Base-by-base conservation (phyloP, 2,113 vertebrate genomes). In the Corydoras maculifer region DNA sequence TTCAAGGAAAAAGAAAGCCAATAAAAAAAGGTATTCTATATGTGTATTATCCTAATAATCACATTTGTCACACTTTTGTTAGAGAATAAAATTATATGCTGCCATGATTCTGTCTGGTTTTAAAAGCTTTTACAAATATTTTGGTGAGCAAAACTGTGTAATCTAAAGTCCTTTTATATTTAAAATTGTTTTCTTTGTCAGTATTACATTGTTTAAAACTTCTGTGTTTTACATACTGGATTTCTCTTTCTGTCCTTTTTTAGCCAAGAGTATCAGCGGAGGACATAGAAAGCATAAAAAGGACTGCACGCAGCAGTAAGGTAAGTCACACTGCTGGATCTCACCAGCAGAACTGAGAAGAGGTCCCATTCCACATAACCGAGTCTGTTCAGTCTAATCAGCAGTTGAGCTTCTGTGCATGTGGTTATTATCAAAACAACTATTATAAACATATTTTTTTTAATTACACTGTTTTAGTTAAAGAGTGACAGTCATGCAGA, bases 271-370 rank as follows among this genome's bases (percentile, higher is more conserved):
- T 90, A 88, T 85, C 85, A 85, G 83, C 76, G 86, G 88, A 86
- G 91, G 86, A 84, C 91, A 86, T 88, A 87, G 75, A 90, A 94
- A 93, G 87, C 87, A 88, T 89, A 93, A 88, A 90, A 88, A 91
- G 79, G 85, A 68, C 85, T 99, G 96, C 94, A 91, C 89, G 83
- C 82, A 94, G 86, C 94, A 97, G 87, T 99, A 87, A 99, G 96
- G 97, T 99, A 98, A 75, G 97, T 97, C 85, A 82, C 73, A 70
- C 75, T 14, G 18, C 74, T 75, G 60, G 75, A 69, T 77, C 80
- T 73, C 68, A 82, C 80, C 84, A 82, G 81, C 78, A 13, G 14
- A 25, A 32, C 76, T 80, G 70, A 80, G 70, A 74, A n/a, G 3
- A 5, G 43, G 67, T 18, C 54, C 65, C 49, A n/a, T 35, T 57